Conservation (phyloP, 1,140 invertebrate genomes). For the Drosophila quadrilineata region DNA sequence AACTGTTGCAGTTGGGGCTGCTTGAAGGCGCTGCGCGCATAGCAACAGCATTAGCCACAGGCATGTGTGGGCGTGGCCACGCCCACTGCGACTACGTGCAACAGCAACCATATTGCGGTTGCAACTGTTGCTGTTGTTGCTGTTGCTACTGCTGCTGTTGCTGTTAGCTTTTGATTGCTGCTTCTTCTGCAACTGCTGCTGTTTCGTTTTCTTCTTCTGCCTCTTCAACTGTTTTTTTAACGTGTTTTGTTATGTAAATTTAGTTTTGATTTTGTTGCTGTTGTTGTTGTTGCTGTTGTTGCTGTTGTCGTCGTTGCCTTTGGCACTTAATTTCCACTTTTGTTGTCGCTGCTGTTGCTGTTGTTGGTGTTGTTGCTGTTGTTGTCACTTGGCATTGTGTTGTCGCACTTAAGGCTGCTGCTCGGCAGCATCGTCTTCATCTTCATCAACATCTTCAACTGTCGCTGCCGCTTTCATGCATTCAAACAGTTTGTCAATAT, state of each 20-base stretch:
- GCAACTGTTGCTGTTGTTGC: slow-evolving; percentile 9
- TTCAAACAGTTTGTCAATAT: slow-evolving; percentile 31
- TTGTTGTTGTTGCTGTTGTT: slow-evolving; percentile 8
- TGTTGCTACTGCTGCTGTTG: slow-evolving; percentile 15
- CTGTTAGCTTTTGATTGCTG: slow-evolving; percentile 42
- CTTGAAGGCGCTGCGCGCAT: slow-evolving; percentile 40
- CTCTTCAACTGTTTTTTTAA: neutral
- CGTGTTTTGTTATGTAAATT: slow-evolving; percentile 57
- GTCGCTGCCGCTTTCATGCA: slow-evolving; percentile 42
- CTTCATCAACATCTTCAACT: slow-evolving; percentile 29
- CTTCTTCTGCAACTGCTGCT: slow-evolving; percentile 19
- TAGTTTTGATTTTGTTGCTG: slow-evolving; percentile 44
- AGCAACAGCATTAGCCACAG: slow-evolving; percentile 43
- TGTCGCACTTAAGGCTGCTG: slow-evolving; percentile 34
- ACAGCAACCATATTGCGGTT: slow-evolving; percentile 33
- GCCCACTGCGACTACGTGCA: slow-evolving; percentile 9
- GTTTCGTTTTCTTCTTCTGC: slow-evolving; percentile 3
- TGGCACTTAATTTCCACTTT: slow-evolving; percentile 59
- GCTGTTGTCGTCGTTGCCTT: slow-evolving; percentile 42
- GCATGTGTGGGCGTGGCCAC: slow-evolving; percentile 10
- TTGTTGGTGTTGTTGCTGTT: slow-evolving; percentile 22
- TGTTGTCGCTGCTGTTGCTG: too few relatives aligned
- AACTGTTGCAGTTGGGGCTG: slow-evolving; percentile 31
- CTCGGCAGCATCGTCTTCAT: slow-evolving; percentile 35
- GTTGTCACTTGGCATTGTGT: slow-evolving; percentile 49